phyloP scores from a whole-genome alignment of 2,888 invertebrate species.

The Cerceris ruficornis region DNA sequence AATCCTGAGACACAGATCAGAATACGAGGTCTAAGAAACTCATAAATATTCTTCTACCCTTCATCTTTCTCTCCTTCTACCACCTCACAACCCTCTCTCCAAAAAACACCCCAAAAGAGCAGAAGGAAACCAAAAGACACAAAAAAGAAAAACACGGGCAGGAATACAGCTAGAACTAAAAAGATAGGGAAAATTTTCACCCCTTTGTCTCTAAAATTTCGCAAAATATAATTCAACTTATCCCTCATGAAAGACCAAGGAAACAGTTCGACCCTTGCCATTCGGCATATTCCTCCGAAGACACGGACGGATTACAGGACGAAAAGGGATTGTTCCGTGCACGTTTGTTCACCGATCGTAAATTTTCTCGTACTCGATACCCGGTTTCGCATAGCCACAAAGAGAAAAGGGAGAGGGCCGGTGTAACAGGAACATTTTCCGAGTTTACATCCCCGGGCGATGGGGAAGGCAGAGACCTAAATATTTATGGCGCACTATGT shows the following conservation, averaged over 20 bases:
- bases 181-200: neutral
- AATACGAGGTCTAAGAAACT: no score
- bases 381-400: neutral
- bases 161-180: neutral
- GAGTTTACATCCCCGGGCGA: slow-evolving; percentile 8
- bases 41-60: no score
- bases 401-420: slow-evolving; percentile 3
- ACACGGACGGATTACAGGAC: slow-evolving; percentile 37
- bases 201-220: neutral
- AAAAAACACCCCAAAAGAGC: no score
- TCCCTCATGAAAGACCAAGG: neutral
- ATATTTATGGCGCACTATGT: slow-evolving; percentile 65
- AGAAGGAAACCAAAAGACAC: no score
- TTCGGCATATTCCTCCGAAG: slow-evolving; percentile 18
- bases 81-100: no score
- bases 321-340: slow-evolving; percentile 12
- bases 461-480: slow-evolving; percentile 39
- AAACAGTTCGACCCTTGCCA: slow-evolving; percentile 30
- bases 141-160: no score
- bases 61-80: no score
- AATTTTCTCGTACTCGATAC: slow-evolving; percentile 45
- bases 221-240: neutral
- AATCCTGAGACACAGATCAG: no score
- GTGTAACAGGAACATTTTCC: slow-evolving; percentile 13
- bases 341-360: slow-evolving; percentile 38